A percentile compares a stretch with the other conserved stretches of the same genome.
phyloP scores from a whole-genome alignment of 2,797 vertebrate species.

The Neomorphus geoffroyi region DNA sequence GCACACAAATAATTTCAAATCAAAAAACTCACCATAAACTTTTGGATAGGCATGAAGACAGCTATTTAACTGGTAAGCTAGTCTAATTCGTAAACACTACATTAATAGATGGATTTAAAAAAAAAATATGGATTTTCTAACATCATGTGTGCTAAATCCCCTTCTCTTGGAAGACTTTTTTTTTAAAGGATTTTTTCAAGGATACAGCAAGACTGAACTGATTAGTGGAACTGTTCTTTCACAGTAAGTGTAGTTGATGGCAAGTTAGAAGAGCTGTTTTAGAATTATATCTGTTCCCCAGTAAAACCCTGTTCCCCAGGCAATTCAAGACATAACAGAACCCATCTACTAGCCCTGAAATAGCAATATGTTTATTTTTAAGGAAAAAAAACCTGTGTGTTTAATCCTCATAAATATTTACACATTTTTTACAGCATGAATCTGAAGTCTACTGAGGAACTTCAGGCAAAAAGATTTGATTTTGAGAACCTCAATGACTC shows the following conservation, averaged over 20 bases:
- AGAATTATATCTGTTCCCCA: background rate
- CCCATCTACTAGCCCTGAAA: background rate
- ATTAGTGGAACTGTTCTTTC: background rate
- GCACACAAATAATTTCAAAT: background rate
- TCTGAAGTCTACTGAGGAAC: background rate
- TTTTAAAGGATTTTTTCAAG: background rate
- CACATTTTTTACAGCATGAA: background rate
- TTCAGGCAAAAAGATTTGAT: background rate
- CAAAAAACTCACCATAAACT: background rate
- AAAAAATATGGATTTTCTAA: background rate
- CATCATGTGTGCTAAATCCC: background rate
- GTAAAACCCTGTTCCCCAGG: background rate
- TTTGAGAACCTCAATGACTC: background rate
- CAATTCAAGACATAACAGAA: background rate
- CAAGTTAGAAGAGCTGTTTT: background rate
- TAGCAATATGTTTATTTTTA: background rate
- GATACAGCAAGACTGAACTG: background rate
- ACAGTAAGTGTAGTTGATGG: background rate
- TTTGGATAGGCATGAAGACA: background rate
- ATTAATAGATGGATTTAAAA: background rate
- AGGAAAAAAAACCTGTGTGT: background rate
- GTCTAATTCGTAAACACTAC: background rate
- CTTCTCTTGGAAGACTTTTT: background rate
- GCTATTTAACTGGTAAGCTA: background rate
- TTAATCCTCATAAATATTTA: background rate